Base-by-base conservation (phyloP, 2,113 vertebrate species). In the Struthio camelus region DNA sequence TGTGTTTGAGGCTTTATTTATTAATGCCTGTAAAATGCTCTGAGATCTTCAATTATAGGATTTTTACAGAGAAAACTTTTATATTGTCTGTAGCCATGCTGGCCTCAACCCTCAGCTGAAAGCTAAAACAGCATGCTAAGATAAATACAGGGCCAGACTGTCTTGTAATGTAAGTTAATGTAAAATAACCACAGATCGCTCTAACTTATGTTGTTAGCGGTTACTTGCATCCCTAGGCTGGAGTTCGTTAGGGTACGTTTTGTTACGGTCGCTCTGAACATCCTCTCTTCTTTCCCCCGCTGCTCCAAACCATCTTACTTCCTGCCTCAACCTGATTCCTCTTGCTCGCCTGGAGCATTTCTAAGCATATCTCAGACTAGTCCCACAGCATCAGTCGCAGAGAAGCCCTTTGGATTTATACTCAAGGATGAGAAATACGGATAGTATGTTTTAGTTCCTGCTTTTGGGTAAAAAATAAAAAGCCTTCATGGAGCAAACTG, bases 21-120 rank as follows among this genome's bases (percentile, higher is more conserved):
- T 97, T 97, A 95, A 97, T 95, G 87, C 72, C 78, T 95, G 64
- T 85, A 95, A 97, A 96, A 95, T 71, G 89, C 94, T 85, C 85
- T 83, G 93, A 97, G 93, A 83, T 94, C 89, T 91, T 87, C 87
- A 89, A 93, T 95, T 94, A 94, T 30, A 95, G 87, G 81, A 89
- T 89, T 93, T 96, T 94, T 71, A 50, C 22, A 54, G 81, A 56
- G 87, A 96, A 95, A 90, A 89, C 75, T 56, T 89, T 94, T 75
- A 67, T 65, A 67, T 56, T 94, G 69, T 67, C 85, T 95, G 79
- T 44, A 76, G 91, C 79, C 82, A 90, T 0, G 0, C 32, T 36
- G 6, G 87, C 87, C 87, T 88, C 93, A 91, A 87, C 34, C 61
- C 71, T 94, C 81, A 80, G 79, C 54, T 95, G 93, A 96, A 94